phyloP scores from a whole-genome alignment of 2,113 vertebrate species.

The Hemibagrus wyckioides region DNA sequence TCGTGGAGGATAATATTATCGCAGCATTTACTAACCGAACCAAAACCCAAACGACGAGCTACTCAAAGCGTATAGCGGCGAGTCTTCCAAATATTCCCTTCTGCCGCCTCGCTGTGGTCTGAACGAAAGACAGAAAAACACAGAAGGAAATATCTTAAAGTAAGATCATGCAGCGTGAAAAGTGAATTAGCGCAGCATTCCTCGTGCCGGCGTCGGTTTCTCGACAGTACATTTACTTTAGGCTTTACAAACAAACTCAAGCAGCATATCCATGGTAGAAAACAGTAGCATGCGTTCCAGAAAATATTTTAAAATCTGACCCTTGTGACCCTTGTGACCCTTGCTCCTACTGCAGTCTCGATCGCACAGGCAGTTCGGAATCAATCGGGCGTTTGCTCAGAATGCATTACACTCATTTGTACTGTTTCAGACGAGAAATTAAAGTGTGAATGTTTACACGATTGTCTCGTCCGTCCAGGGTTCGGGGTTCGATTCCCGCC shows the following conservation, averaged over 20 bases:
- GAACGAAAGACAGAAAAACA: constrained; percentile 2
- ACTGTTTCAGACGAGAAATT: neutral
- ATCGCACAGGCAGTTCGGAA: neutral
- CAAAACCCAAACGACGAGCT: neutral
- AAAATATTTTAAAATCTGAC: constrained; percentile 9
- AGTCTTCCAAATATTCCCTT: neutral
- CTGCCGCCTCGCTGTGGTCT: neutral
- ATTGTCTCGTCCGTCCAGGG: too few species aligned
- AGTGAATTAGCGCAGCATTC: constrained; percentile 12
- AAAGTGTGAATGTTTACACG: neutral
- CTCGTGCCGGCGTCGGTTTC: neutral
- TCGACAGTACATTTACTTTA: neutral
- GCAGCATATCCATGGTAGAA: constrained; percentile 5
- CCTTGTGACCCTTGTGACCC: neutral
- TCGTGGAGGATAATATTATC: neutral
- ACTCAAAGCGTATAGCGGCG: neutral
- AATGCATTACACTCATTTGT: neutral
- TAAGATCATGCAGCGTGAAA: constrained; percentile 15
- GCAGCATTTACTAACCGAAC: constrained; percentile 21
- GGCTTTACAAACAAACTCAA: neutral
- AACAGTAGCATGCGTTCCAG: constrained; percentile 2
- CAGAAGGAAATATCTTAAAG: neutral
- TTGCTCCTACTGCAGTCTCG: neutral
- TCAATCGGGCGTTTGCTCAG: neutral
- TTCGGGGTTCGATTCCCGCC: too few species aligned